A percentile compares a stretch with the other conserved stretches of the same genome.
These are phyloP conservation scores for Cephus pygmeus DNA, from an alignment of 2,888 invertebrate species.

Conservation along the genomic window DNA sequence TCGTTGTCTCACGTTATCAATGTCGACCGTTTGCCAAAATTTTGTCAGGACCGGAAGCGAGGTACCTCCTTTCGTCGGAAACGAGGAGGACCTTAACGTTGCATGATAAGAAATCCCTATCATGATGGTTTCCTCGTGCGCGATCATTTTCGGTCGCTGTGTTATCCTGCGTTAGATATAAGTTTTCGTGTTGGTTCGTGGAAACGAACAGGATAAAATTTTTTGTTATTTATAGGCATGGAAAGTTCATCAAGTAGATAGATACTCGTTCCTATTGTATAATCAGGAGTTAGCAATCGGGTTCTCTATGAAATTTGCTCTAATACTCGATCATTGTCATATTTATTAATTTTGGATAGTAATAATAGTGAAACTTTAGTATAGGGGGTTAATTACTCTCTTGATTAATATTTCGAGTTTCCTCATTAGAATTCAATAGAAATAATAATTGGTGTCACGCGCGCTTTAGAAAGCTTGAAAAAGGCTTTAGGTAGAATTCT, in stretches of 20 bases:
- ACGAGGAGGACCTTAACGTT: background rate
- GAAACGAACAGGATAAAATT: background rate
- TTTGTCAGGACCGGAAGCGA: conserved; percentile 7
- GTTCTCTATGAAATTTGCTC: no score
- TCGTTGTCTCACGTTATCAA: conserved; percentile 60
- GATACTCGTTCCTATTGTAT: no score
- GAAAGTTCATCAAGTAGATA: no score
- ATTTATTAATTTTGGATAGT: background rate
- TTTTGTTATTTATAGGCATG: background rate
- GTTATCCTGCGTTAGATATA: background rate
- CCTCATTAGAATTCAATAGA: no score
- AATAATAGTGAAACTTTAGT: background rate
- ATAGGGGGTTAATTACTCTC: background rate
- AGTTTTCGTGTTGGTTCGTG: background rate
- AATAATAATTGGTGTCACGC: no score
- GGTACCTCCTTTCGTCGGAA: background rate
- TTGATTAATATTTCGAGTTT: background rate
- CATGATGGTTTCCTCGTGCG: background rate
- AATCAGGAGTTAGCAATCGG: no score
- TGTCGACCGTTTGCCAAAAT: conserved; percentile 51
- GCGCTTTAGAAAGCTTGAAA: no score
- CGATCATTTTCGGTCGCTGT: background rate
- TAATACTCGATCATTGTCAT: no score
- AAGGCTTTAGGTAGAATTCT: background rate
- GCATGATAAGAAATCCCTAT: background rate